These are phyloP conservation scores for Drosophila nigricruria DNA, from an alignment of 2,888 invertebrate genomes.

Conservation along the genomic window DNA sequence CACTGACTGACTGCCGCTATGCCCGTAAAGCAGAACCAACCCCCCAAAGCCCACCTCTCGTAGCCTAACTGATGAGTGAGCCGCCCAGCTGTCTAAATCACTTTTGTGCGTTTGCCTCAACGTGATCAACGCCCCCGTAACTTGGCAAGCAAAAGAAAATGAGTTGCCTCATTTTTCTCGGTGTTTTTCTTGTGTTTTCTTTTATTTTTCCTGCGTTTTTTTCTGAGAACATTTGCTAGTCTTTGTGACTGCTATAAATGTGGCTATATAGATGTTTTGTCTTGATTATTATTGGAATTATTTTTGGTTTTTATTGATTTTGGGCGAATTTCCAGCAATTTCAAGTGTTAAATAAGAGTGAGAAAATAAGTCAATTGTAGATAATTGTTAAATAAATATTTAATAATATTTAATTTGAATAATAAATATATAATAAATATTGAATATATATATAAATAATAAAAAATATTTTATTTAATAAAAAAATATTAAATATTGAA, in stretches of 20 bases:
- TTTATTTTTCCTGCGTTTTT: neutral
- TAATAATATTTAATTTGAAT: neutral
- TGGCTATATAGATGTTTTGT: constrained; percentile 13
- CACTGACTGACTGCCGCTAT: constrained; percentile 38
- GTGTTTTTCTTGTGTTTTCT: neutral
- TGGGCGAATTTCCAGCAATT: neutral
- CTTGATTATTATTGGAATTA: neutral
- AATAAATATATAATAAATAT: neutral
- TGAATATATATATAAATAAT: neutral
- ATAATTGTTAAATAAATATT: neutral
- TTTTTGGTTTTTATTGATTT: constrained; percentile 6
- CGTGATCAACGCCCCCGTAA: constrained; percentile 51
- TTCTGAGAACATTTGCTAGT: constrained; percentile 20
- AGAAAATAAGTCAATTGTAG: neutral
- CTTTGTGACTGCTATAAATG: neutral
- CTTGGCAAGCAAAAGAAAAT: constrained; percentile 34
- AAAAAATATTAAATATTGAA: neutral
- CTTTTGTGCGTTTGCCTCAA: constrained; percentile 71
- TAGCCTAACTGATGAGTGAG: constrained; percentile 53
- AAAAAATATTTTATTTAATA: neutral
- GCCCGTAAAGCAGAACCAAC: no score
- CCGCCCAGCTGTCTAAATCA: constrained; percentile 68
- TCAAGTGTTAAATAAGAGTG: neutral
- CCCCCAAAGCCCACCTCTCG: neutral
- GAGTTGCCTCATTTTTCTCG: constrained; percentile 54